phyloP scores from a whole-genome alignment of 1,140 invertebrate species.

The Eufriesea mexicana region DNA sequence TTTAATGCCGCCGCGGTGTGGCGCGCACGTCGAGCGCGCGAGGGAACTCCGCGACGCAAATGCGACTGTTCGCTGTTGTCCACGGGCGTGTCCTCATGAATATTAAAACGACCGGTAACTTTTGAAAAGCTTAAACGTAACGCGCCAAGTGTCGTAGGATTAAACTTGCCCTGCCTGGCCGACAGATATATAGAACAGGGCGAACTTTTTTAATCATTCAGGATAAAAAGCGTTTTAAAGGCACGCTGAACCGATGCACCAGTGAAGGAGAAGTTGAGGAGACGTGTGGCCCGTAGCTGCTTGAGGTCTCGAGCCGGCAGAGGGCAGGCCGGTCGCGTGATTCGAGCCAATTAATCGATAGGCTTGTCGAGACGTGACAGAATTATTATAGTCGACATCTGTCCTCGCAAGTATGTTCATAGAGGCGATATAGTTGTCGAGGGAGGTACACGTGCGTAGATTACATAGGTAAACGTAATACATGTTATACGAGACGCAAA shows the following conservation, averaged over 20 bases:
- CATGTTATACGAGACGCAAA: not conserved
- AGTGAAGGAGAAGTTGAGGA: not conserved
- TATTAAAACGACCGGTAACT: slow-evolving; percentile 42
- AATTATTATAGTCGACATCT: slow-evolving; percentile 3
- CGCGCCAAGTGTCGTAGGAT: slow-evolving; percentile 7
- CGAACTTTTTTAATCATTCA: slow-evolving; percentile 39
- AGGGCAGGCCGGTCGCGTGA: not conserved
- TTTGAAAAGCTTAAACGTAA: not conserved
- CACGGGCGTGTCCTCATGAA: slow-evolving; percentile 22
- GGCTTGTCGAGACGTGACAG: not conserved
- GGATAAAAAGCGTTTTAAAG: not conserved
- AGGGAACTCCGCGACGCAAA: slow-evolving; percentile 8
- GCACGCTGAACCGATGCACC: too few relatives aligned
- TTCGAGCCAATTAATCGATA: not conserved
- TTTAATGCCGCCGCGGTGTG: slow-evolving; percentile 13
- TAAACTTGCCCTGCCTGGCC: not conserved
- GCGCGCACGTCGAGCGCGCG: not conserved
- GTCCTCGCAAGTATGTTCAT: not conserved
- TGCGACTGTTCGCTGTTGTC: slow-evolving; percentile 26
- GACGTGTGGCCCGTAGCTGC: not conserved
- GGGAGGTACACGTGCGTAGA: not conserved
- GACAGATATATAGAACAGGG: not conserved
- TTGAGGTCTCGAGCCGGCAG: too few relatives aligned
- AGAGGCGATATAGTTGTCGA: not conserved
- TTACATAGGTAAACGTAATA: not conserved